phyloP scores from a whole-genome alignment of 2,113 vertebrate species.

The Sorex fumeus region DNA sequence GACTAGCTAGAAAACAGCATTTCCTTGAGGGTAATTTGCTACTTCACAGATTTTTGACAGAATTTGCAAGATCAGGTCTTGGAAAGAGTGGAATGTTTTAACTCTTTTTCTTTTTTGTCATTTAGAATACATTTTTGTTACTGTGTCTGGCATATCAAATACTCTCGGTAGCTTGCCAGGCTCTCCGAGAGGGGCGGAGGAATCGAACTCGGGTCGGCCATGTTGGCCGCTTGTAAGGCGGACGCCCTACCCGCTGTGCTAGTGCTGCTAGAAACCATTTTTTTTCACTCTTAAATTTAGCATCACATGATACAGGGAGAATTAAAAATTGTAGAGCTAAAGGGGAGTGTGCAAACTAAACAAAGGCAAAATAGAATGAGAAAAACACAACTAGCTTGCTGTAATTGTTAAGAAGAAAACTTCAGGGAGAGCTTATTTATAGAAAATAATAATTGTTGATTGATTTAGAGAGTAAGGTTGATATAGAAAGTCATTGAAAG shows the following conservation, averaged over 20 bases:
- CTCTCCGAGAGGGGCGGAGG: too few species aligned
- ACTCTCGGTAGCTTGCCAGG: too few species aligned
- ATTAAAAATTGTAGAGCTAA: conserved; percentile 68
- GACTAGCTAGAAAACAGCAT: conserved; percentile 50
- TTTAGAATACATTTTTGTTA: conserved; percentile 81
- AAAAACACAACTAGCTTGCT: conserved; percentile 56
- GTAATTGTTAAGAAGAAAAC: conserved; percentile 67
- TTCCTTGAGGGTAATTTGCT: conserved; percentile 72
- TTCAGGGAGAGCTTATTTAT: conserved; percentile 74
- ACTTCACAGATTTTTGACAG: conserved; percentile 72
- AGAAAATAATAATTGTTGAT: conserved; percentile 74
- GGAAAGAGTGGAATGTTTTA: conserved; percentile 64
- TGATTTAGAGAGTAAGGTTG: conserved; percentile 74
- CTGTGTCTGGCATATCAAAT: too few species aligned
- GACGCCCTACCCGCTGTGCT: too few species aligned
- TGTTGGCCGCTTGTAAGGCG: too few species aligned
- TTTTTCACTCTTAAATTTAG: conserved; percentile 80
- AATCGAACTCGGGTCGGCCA: too few species aligned
- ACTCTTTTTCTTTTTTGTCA: conserved; percentile 69
- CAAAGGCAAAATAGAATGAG: conserved; percentile 79
- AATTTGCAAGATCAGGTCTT: conserved; percentile 70
- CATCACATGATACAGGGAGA: conserved; percentile 75
- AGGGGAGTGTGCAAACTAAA: conserved; percentile 72
- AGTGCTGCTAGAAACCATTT: conserved; percentile 67
- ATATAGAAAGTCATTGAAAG: conserved; percentile 46